Evolutionary conservation across 2,797 vertebrate species (phyloP).

Genomic region (Melanotaenia trifasciata): DNA sequence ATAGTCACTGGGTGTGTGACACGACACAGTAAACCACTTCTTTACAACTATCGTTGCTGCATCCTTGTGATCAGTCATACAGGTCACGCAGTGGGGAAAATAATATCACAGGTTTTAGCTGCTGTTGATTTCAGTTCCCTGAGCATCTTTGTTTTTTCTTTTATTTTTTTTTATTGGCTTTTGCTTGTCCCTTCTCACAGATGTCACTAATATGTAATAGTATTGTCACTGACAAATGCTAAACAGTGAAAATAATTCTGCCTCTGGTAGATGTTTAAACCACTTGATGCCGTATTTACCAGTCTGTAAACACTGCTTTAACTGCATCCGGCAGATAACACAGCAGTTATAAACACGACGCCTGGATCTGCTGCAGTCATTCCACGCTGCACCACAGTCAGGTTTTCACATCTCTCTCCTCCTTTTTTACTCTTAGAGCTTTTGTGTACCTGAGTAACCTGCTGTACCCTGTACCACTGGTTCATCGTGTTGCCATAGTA

Average conservation of each 20-base stretch:
- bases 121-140: conserved; percentile 67
- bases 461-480: conserved; percentile 95
- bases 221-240: conserved; percentile 40
- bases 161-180: conserved; percentile 34
- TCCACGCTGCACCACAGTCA: conserved; percentile 33
- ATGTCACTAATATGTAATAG: conserved; percentile 57
- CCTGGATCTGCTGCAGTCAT: conserved; percentile 6
- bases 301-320: not conserved
- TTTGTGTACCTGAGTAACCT: conserved; percentile 99
- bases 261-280: conserved; percentile 12
- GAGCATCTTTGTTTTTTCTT: conserved; percentile 30
- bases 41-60: conserved; percentile 37
- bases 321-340: not conserved
- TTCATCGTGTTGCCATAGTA: conserved; percentile 95
- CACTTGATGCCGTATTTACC: not conserved
- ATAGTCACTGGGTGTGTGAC: conserved; percentile 40
- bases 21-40: conserved; percentile 32
- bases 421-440: conserved; percentile 82
- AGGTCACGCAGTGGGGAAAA: conserved; percentile 81
- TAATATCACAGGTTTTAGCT: conserved; percentile 31
- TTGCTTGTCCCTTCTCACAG: conserved; percentile 33
- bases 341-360: not conserved
- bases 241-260: conserved; percentile 28
- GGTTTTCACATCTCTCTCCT: conserved; percentile 30
- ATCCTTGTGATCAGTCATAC: conserved; percentile 39